These are phyloP conservation scores for Heliconius eleuchia DNA, from an alignment of 1,140 invertebrate genomes.

Conservation along the genomic window DNA sequence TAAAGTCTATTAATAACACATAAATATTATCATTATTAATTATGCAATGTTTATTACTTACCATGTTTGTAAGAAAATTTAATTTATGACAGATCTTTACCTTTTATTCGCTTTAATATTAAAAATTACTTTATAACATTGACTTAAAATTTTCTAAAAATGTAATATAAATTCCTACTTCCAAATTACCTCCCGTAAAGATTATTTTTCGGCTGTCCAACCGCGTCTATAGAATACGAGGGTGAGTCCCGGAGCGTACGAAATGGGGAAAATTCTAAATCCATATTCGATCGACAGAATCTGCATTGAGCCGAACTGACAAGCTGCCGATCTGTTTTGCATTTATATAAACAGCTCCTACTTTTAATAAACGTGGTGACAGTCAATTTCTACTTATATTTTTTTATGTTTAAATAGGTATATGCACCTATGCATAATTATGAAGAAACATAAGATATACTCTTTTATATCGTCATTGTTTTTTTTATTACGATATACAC, in stretches of 20 bases:
- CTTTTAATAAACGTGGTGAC: conserved; percentile 66
- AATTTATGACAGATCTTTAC: not conserved
- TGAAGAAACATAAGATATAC: too few relatives aligned
- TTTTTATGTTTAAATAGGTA: not conserved
- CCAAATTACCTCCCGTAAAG: conserved; percentile 44
- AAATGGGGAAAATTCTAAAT: conserved; percentile 74
- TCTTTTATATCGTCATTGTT: too few relatives aligned
- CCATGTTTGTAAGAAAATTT: not conserved
- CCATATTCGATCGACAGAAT: conserved; percentile 79
- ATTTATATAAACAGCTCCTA: conserved; percentile 81
- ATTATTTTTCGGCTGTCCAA: conserved; percentile 77
- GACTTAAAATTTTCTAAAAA: conserved; percentile 9
- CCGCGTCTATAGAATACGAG: conserved; percentile 60
- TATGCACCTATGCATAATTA: too few relatives aligned
- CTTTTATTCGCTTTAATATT: conserved; percentile 20
- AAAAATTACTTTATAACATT: conserved; percentile 25
- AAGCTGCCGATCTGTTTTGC: conserved; percentile 80
- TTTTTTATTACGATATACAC: not conserved
- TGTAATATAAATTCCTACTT: conserved; percentile 40
- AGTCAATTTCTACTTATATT: conserved; percentile 42
- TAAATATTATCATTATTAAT: not conserved
- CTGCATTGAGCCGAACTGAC: conserved; percentile 76
- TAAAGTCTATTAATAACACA: not conserved
- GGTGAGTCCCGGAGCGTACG: conserved; percentile 59
- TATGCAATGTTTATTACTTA: not conserved